Conservation (phyloP, 2,797 vertebrate species). For the Triplophysa yarkandensis region DNA sequence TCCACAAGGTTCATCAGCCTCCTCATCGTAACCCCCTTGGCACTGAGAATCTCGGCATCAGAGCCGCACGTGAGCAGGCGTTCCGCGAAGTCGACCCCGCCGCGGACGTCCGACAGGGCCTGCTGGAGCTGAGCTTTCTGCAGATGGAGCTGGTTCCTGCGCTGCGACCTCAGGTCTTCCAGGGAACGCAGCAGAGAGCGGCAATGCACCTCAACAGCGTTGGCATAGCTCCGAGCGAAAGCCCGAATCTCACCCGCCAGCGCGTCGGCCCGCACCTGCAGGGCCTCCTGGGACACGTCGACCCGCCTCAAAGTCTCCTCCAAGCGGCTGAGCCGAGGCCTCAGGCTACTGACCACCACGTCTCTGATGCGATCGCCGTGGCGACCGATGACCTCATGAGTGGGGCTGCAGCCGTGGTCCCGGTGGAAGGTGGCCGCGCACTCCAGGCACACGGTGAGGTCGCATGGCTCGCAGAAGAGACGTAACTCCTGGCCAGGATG, state of each 20-base stretch:
- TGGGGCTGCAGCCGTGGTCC: conserved; percentile 78
- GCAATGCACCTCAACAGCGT: conserved; percentile 81
- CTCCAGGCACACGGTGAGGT: conserved; percentile 83
- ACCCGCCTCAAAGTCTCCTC: conserved; percentile 75
- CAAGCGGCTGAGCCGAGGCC: conserved; percentile 74
- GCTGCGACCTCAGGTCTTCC: conserved; percentile 79
- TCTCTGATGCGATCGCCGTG: conserved; percentile 80
- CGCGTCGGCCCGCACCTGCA: conserved; percentile 66
- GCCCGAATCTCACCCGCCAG: conserved; percentile 74
- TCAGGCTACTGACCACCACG: conserved; percentile 73
- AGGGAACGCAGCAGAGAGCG: conserved; percentile 80
- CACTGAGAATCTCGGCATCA: conserved; percentile 83
- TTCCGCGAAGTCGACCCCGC: conserved; percentile 83
- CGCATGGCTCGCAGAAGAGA: conserved; percentile 88
- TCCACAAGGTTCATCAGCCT: conserved; percentile 78
- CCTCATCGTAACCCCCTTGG: conserved; percentile 81
- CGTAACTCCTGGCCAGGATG: conserved; percentile 85
- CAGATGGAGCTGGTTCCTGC: conserved; percentile 83
- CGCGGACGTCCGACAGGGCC: conserved; percentile 80
- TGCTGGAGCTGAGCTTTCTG: conserved; percentile 87
- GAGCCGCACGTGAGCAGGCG: conserved; percentile 82
- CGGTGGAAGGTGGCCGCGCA: conserved; percentile 80
- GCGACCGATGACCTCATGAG: conserved; percentile 69
- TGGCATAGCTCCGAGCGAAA: conserved; percentile 80
- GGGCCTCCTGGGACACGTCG: conserved; percentile 63